Conservation (phyloP, 2,888 invertebrate species). For the Autographa pulchrina region DNA sequence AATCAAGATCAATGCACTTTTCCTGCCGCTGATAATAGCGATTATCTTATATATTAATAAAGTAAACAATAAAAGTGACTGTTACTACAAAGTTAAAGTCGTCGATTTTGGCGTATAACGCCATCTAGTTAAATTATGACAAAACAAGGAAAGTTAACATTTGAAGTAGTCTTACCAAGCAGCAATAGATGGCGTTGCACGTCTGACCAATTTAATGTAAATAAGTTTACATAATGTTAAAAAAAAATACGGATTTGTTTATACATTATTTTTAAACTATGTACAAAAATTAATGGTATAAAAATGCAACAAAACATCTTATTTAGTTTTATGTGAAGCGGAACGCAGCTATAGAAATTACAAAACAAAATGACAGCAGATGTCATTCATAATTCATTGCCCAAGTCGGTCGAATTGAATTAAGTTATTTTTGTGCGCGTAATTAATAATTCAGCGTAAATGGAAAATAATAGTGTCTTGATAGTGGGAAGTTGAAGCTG, state of each 20-base stretch:
- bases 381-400: conserved; percentile 61
- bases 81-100: no score
- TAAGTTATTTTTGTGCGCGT: conserved; percentile 57
- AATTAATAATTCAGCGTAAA: conserved; percentile 51
- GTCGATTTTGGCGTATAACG: background rate
- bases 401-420: conserved; percentile 59
- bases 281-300: no score
- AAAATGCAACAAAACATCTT: no score
- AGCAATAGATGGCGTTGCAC: background rate
- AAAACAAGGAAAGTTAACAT: background rate
- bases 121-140: conserved; percentile 17
- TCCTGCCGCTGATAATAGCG: no score
- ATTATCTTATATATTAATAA: no score
- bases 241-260: no score
- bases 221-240: no score
- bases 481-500: conserved; percentile 42
- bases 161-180: background rate
- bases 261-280: no score
- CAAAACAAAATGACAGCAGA: conserved; percentile 53
- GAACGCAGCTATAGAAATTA: conserved; percentile 34
- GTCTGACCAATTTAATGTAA: no score
- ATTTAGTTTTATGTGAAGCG: conserved; percentile 17
- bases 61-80: no score
- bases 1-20: no score
- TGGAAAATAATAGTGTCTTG: conserved; percentile 63